Conservation (phyloP, 2,797 vertebrate genomes). For the Leptoclinus maculatus region DNA sequence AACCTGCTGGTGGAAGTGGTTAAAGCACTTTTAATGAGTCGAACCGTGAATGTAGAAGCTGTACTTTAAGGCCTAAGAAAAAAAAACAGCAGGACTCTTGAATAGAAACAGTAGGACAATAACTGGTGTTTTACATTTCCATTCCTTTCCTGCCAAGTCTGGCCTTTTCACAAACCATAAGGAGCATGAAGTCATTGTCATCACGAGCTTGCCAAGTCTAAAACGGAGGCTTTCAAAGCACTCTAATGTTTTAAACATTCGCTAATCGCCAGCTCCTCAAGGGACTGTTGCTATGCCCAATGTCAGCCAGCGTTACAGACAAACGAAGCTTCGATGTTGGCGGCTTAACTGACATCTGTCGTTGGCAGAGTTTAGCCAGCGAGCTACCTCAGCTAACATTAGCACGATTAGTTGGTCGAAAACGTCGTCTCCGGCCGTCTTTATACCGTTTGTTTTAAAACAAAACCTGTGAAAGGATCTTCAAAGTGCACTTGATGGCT, state of each 20-base stretch:
- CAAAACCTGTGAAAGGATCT: background rate
- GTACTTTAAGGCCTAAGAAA: background rate
- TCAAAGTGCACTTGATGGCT: background rate
- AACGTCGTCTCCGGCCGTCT: background rate
- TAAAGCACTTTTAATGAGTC: constrained; percentile 29
- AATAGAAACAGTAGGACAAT: constrained; percentile 40
- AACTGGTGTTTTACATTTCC: constrained; percentile 28
- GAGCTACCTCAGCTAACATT: background rate
- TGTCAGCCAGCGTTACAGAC: background rate
- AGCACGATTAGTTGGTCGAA: no score
- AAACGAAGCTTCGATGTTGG: background rate
- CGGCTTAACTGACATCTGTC: background rate
- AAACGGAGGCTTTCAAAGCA: constrained; percentile 13
- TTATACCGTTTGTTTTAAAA: background rate
- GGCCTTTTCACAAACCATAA: constrained; percentile 37
- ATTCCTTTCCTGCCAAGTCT: constrained; percentile 20
- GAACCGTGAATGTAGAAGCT: constrained; percentile 16
- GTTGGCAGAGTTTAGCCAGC: background rate
- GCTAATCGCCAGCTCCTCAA: background rate
- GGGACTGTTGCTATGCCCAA: background rate
- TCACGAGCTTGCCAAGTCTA: constrained; percentile 21
- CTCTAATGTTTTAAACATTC: constrained; percentile 20
- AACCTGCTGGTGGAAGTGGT: constrained; percentile 4
- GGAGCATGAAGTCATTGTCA: constrained; percentile 47
- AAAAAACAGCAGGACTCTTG: constrained; percentile 4